Evolutionary conservation across 2,797 vertebrate species (phyloP).

Genomic region (Florisuga fusca): DNA sequence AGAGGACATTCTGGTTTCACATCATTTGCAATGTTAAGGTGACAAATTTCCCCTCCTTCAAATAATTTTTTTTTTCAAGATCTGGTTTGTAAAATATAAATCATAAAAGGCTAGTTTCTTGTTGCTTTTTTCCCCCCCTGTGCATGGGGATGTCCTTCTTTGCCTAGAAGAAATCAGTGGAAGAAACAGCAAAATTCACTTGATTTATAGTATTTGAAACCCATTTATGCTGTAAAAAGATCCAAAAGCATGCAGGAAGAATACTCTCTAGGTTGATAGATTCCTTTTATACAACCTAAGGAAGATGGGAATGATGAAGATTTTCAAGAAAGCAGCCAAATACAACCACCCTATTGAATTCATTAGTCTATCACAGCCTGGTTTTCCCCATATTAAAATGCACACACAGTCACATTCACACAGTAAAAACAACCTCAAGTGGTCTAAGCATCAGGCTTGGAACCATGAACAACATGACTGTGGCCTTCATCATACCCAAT

Average conservation of each 20-base stretch:
- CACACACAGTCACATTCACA: background rate
- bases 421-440: slow-evolving; percentile 52
- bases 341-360: slow-evolving; percentile 22
- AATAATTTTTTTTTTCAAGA: background rate
- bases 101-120: background rate
- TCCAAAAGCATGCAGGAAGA: background rate
- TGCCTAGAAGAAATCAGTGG: background rate
- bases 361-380: background rate
- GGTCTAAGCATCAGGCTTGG: slow-evolving; percentile 7
- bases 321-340: slow-evolving; percentile 20
- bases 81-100: slow-evolving; percentile 20
- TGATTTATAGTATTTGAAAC: background rate
- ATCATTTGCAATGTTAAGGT: slow-evolving; percentile 47
- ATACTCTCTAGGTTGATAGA: background rate
- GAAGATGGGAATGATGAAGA: background rate
- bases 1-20: slow-evolving; percentile 66
- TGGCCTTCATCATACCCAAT: slow-evolving; percentile 32
- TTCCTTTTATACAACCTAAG: background rate
- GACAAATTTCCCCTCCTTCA: slow-evolving; percentile 55
- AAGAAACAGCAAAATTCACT: background rate
- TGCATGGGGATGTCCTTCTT: background rate
- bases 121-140: background rate
- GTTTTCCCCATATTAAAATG: slow-evolving; percentile 27
- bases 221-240: background rate
- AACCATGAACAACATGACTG: slow-evolving; percentile 60